Evolutionary conservation across 2,888 invertebrate species (phyloP), one percentile per base, ranked within the genome.

Genomic region (Petrophora chlorosata): DNA sequence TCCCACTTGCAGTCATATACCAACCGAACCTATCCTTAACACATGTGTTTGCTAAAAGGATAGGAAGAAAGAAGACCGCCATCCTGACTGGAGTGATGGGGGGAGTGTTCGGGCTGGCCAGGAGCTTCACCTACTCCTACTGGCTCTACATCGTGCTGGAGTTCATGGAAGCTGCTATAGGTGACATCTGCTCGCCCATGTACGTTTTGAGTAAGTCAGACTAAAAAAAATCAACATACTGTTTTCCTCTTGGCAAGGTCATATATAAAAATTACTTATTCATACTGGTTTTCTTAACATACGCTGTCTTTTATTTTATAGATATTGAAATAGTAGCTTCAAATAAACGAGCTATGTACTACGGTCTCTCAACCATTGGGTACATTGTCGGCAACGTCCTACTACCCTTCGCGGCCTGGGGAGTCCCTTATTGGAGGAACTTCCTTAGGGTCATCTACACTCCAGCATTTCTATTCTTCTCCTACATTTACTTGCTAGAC

Each of bases 401-500:
- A 1, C 52, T 75, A 1, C 64, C 83, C 0, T 9, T 78, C 0
- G 29, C 69, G 7, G 82, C 82, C 0, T 85, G 76, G 76, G 45
- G 70, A 49, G 82, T 92, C 1, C 91, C 92, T 28, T 91, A 94
- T 64, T 96, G 96, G 95, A 92, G 94, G 65, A 82, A 85, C 50
- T 84, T 93, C 15, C 82, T 95, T 5, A 84, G 93, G 53, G 90
- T 93, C 1, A 79, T 94, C 9, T 96, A 96, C 64, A 80, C 91
- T 0, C 96, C 96, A 0, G 92, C 94, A 0, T 70, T 95, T 5
- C 71, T 95, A 0, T 92, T 94, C 53, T 70, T 95, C 36, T 74
- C 91, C 3, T 94, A 94, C 65, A 89, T 92, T 32, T 94, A 93
- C 89, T 62, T 93, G 0, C 78, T 94, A 23, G 94, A 95, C 2